Percentiles rank a stretch among this genome's conserved stretches.
These are phyloP conservation scores for Ceriagrion tenellum DNA, from an alignment of 2,888 invertebrate species.

Conservation along the genomic window DNA sequence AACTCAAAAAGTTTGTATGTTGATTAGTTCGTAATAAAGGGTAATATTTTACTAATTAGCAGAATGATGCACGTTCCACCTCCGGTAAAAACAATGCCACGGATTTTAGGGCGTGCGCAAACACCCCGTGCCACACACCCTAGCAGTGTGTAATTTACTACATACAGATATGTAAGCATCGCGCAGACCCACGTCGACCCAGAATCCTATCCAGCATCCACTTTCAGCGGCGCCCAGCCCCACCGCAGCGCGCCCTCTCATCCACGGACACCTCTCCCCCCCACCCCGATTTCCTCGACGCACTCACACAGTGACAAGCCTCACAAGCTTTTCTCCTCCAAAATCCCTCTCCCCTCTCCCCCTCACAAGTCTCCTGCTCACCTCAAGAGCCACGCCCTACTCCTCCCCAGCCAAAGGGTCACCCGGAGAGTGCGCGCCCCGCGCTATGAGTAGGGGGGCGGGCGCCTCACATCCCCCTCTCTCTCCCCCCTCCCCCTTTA, in stretches of 20 bases:
- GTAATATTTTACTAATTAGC: too few relatives aligned
- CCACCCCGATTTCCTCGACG: neutral
- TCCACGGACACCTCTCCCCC: neutral
- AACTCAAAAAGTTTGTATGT: too few relatives aligned
- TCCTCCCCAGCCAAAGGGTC: constrained; percentile 22
- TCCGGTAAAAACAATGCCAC: too few relatives aligned
- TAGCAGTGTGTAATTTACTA: too few relatives aligned
- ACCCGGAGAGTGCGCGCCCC: neutral
- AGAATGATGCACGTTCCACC: too few relatives aligned
- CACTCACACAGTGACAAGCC: neutral
- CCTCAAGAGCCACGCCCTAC: constrained; percentile 36
- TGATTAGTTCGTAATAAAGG: too few relatives aligned
- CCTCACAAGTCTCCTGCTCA: neutral
- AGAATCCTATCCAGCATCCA: neutral
- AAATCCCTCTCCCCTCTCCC: neutral
- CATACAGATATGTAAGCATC: too few relatives aligned
- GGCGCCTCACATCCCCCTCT: too few relatives aligned
- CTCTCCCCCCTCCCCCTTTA: too few relatives aligned
- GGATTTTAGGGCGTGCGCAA: too few relatives aligned
- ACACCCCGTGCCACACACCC: too few relatives aligned
- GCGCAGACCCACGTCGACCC: neutral
- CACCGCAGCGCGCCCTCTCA: neutral
- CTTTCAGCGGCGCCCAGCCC: neutral
- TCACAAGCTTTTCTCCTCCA: neutral
- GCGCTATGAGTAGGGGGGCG: neutral